A percentile compares a stretch with the other conserved stretches of the same genome.
These are phyloP conservation scores for Pseudoips prasinana DNA, from an alignment of 2,888 invertebrate species.

Conservation along the genomic window DNA sequence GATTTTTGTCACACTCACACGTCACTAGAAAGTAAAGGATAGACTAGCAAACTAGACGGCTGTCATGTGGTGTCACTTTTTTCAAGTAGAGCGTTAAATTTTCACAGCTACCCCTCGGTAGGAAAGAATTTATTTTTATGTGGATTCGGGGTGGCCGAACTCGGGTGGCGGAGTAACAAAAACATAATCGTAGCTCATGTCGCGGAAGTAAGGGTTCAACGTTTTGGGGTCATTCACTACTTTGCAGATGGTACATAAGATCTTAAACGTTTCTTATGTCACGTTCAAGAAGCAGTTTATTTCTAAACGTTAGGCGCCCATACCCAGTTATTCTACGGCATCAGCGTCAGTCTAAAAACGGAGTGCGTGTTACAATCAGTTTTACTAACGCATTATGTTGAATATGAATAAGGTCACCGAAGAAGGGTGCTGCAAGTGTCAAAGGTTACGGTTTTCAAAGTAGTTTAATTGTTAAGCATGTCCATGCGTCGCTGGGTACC, in stretches of 20 bases:
- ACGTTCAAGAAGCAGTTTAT: conserved; percentile 14
- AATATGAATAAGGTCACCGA: no score
- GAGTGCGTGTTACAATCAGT: no score
- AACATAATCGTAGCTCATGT: conserved; percentile 58
- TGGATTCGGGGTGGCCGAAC: conserved; percentile 74
- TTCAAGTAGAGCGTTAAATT: conserved; percentile 67
- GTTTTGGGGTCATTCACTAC: conserved; percentile 46
- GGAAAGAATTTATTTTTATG: conserved; percentile 75
- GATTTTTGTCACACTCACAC: conserved; percentile 41
- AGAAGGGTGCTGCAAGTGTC: no score
- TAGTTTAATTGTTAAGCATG: no score
- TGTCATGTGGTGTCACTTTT: conserved; percentile 71
- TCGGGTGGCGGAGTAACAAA: conserved; percentile 54
- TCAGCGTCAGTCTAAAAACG: no score
- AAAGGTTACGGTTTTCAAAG: no score
- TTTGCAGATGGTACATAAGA: conserved; percentile 54
- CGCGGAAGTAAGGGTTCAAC: conserved; percentile 69
- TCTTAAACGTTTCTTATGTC: conserved; percentile 25
- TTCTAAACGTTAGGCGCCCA: no score
- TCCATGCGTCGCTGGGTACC: no score
- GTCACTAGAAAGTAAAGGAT: conserved; percentile 47
- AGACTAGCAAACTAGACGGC: conserved; percentile 41
- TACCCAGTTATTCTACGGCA: no score
- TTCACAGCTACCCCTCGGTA: conserved; percentile 71
- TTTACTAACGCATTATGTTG: no score